A percentile compares a stretch with the other conserved stretches of the same genome.
Conservation (phyloP, 2,888 invertebrate genomes). For the Scaptomyza caliginosa region DNA sequence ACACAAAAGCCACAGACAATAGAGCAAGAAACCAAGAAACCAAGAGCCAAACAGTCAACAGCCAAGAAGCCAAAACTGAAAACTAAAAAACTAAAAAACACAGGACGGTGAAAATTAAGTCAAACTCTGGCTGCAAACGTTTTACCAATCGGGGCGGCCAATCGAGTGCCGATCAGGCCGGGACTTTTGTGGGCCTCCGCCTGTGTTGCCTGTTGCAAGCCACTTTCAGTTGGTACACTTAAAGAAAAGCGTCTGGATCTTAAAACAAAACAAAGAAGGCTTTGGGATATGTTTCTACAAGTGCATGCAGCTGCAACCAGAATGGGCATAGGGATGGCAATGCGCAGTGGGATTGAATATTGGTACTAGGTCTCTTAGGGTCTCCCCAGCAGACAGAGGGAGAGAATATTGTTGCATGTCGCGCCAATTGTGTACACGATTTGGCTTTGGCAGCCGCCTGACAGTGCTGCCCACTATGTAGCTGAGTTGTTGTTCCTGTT, state of each 20-base stretch:
- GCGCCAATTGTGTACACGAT: slow-evolving; percentile 81
- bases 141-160: slow-evolving; percentile 65
- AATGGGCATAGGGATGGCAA: slow-evolving; percentile 43
- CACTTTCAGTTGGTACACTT: slow-evolving; percentile 59
- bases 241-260: too few relatives aligned
- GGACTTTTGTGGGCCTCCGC: slow-evolving; percentile 47
- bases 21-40: slow-evolving; percentile 37
- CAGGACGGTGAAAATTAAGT: slow-evolving; percentile 81
- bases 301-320: slow-evolving; percentile 52
- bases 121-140: slow-evolving; percentile 76
- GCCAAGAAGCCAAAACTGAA: slow-evolving; percentile 5
- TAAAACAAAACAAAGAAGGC: too few relatives aligned
- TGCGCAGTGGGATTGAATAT: slow-evolving; percentile 17
- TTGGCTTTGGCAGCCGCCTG: slow-evolving; percentile 78
- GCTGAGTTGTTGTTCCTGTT: slow-evolving; percentile 53
- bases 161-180: slow-evolving; percentile 57
- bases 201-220: slow-evolving; percentile 6
- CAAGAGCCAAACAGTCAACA: slow-evolving; percentile 8
- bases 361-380: slow-evolving; percentile 38
- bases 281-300: too few relatives aligned
- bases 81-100: not conserved
- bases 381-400: slow-evolving; percentile 14
- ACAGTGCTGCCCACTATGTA: slow-evolving; percentile 72
- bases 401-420: slow-evolving; percentile 70
- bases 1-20: slow-evolving; percentile 49